A percentile compares a stretch with the other conserved stretches of the same genome.
Conservation (phyloP, 2,113 vertebrate genomes). For the Apodemus speciosus region DNA sequence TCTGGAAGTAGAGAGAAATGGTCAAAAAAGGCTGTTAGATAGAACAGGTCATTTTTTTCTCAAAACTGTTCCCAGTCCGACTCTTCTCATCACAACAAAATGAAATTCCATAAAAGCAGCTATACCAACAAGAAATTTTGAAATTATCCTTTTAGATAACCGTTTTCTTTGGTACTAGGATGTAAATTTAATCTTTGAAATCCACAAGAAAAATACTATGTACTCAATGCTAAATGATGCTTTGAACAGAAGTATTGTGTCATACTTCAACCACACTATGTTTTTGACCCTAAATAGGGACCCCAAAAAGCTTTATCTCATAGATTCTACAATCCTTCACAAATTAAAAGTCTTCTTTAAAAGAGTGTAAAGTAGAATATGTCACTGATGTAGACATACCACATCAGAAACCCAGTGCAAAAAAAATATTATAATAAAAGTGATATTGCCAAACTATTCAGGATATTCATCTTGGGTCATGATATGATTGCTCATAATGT, state of each 20-base stretch:
- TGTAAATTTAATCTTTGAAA: background rate
- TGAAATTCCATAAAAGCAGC: background rate
- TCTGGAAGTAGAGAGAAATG: background rate
- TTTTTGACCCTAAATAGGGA: background rate
- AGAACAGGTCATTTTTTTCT: background rate
- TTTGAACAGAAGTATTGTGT: background rate
- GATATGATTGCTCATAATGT: background rate
- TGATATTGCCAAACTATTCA: background rate
- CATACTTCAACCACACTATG: background rate
- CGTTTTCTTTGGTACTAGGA: background rate
- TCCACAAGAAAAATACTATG: background rate
- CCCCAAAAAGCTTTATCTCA: background rate
- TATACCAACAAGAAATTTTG: background rate
- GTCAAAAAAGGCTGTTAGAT: background rate
- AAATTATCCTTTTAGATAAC: background rate
- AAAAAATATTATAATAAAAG: background rate
- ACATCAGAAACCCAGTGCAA: background rate
- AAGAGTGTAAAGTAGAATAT: background rate
- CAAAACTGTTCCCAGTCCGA: background rate
- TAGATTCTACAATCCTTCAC: background rate
- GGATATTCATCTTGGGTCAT: background rate
- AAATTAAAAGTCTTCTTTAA: background rate
- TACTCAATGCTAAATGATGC: background rate
- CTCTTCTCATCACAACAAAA: background rate
- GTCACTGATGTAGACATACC: background rate